Base-by-base conservation (phyloP, 2,113 vertebrate genomes). In the Cheilinus undulatus region DNA sequence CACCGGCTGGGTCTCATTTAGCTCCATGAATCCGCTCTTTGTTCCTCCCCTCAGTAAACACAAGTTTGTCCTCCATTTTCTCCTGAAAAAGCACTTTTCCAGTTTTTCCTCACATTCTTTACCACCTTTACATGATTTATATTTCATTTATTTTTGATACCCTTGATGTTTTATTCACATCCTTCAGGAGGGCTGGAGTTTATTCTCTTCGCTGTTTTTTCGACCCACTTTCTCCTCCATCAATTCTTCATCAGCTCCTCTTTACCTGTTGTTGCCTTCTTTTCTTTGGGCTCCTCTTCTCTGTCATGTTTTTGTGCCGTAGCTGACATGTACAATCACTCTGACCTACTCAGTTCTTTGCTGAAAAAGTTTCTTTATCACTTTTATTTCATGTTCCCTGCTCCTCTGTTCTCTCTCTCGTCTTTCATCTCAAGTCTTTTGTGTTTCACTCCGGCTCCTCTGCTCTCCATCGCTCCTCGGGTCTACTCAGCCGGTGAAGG, bases 71-170 rank as follows among this genome's bases (percentile, higher is more conserved):
- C 9, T 49, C 34, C 3, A 1, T 20, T 59, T 66, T 52, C 28
- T 58, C 36, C 36, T 59, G 52, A 64, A 67, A 54, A 69, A 75
- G 43, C 46, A 60, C 48, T 63, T 82, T 77, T 57, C 7, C 14
- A 14, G 10, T 40, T 40, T 69, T 70, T 45, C 65, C n/a, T 48
- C 60, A 59, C 57, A 38, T 85, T 80, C 68, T 78, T 85, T 51
- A 64, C 26, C 52, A 68, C 72, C 59, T 80, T 71, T 88, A 71
- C 82, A 80, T 87, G 78, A 77, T 87, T 87, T 82, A 84, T 85
- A 69, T 70, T 80, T 79, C 85, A 87, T 89, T 72, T 50, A 90
- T 90, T 83, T 88, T 91, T 90, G 53, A 91, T 86, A 58, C 38
- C 0, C 22, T 17, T 23, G 5, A 89, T 90, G 78, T 82, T 87